Conservation (phyloP, 2,797 vertebrate species). For the Sebastes iracundus region DNA sequence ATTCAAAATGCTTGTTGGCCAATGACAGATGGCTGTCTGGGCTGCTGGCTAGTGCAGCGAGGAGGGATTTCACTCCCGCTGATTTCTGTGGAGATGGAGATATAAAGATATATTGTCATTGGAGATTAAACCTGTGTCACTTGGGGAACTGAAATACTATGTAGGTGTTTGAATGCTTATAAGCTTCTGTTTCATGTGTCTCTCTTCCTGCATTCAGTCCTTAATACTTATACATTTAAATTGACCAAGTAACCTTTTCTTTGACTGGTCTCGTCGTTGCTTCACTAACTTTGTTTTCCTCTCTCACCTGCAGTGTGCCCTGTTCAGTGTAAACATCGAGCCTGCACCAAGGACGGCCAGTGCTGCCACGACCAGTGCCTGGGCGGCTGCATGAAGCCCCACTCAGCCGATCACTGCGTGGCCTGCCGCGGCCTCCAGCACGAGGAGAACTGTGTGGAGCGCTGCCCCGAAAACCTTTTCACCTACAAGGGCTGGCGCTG, state of each 20-base stretch:
- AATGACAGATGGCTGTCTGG: conserved; percentile 46
- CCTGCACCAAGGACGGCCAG: conserved; percentile 86
- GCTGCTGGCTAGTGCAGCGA: conserved; percentile 2
- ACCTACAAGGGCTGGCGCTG: conserved; percentile 95
- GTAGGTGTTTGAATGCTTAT: neutral
- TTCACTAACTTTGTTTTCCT: conserved; percentile 6
- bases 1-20: conserved; percentile 36
- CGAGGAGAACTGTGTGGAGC: conserved; percentile 84
- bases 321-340: conserved; percentile 88
- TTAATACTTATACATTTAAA: neutral
- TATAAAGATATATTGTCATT: neutral
- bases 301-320: conserved; percentile 87
- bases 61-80: conserved; percentile 42
- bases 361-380: conserved; percentile 95
- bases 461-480: conserved; percentile 86
- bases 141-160: neutral
- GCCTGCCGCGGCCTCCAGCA: conserved; percentile 90
- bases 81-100: conserved; percentile 19
- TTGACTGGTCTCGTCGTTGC: neutral
- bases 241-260: neutral
- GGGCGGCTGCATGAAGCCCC: conserved; percentile 88
- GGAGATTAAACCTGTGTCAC: neutral
- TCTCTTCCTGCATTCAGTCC: neutral
- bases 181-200: neutral
- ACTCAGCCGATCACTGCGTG: conserved; percentile 84